phyloP scores from a whole-genome alignment of 2,888 invertebrate genomes.

The Cantharis rufa region DNA sequence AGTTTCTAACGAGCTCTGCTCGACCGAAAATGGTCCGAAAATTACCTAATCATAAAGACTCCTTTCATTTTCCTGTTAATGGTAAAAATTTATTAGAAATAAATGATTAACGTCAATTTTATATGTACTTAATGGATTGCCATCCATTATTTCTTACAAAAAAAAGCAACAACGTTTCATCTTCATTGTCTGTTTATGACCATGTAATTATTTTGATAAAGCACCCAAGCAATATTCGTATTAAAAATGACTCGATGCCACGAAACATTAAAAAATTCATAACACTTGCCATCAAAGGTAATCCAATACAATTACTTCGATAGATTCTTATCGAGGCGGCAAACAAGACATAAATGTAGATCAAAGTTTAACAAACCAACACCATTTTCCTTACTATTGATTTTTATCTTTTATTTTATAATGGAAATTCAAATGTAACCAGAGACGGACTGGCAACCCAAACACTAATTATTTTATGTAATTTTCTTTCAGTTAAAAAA shows the following conservation, averaged over 20 bases:
- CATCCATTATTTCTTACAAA: constrained; percentile 10
- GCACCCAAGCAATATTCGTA: background rate
- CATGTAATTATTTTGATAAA: background rate
- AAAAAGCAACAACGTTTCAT: background rate
- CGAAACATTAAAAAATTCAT: background rate
- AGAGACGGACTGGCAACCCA: background rate
- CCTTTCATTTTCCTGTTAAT: background rate
- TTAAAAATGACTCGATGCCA: background rate
- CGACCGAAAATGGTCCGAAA: constrained; percentile 18
- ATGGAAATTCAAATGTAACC: background rate
- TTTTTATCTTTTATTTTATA: background rate
- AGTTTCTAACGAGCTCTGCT: constrained; percentile 28
- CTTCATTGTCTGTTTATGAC: background rate
- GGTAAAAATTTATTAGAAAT: constrained; percentile 11
- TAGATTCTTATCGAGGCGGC: background rate
- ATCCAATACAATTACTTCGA: background rate
- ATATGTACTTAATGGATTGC: constrained; percentile 14
- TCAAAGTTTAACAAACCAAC: background rate
- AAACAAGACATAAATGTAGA: background rate
- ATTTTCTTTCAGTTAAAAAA: no score
- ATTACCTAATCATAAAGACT: constrained; percentile 6
- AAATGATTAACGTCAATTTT: constrained; percentile 17
- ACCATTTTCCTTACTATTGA: background rate
- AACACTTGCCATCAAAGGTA: background rate
- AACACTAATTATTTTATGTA: no score